These are phyloP conservation scores for Nezara viridula DNA, from an alignment of 2,888 invertebrate species.

Conservation along the genomic window DNA sequence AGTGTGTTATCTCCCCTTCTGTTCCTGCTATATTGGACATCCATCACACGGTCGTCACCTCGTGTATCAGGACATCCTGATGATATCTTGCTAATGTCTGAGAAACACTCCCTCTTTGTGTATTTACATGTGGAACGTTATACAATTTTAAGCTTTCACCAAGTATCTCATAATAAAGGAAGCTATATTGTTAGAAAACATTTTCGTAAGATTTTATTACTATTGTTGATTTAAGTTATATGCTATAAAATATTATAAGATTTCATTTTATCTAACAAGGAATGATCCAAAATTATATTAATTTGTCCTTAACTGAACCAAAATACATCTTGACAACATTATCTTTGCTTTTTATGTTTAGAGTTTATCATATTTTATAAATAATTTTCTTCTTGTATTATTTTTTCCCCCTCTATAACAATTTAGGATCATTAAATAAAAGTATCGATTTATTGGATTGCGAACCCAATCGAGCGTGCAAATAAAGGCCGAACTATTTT, in stretches of 20 bases:
- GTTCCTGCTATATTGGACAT: conserved; percentile 24
- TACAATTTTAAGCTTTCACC: neutral
- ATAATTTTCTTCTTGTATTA: no score
- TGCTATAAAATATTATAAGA: neutral
- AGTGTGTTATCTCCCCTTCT: neutral
- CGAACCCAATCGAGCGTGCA: neutral
- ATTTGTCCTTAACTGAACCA: no score
- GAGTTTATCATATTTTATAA: no score
- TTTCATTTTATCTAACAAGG: no score
- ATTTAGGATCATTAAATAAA: no score
- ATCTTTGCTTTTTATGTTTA: no score
- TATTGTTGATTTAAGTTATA: neutral
- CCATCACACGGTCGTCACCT: conserved; percentile 7
- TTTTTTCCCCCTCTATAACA: no score
- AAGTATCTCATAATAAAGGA: neutral
- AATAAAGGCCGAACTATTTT: neutral
- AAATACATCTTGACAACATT: no score
- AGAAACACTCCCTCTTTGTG: neutral
- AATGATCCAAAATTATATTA: no score
- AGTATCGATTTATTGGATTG: neutral
- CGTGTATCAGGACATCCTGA: neutral
- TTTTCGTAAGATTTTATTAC: neutral
- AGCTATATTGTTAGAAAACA: neutral
- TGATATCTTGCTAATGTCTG: neutral
- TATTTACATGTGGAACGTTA: neutral